phyloP scores from a whole-genome alignment of 2,888 invertebrate genomes.

The Kuschelorhynchus macadamiae region DNA sequence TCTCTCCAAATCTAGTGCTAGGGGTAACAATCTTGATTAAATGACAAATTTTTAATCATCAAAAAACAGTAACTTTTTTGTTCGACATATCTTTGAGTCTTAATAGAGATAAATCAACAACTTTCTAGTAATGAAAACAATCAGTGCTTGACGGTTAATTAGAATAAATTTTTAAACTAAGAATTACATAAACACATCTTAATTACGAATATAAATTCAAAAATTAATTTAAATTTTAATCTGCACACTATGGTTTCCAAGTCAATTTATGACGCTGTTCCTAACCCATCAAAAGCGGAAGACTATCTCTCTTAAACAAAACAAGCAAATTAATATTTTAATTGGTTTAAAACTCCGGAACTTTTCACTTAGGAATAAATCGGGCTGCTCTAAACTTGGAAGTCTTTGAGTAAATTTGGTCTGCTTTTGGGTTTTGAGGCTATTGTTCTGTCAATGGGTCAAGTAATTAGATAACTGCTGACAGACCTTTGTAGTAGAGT shows the following conservation, averaged over 20 bases:
- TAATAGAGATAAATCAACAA: no score
- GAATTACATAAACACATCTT: no score
- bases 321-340: conserved; percentile 19
- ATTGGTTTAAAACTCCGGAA: conserved; percentile 11
- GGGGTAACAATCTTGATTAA: no score
- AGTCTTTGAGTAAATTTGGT: conserved; percentile 22
- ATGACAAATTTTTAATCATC: no score
- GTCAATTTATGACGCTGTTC: conserved; percentile 17
- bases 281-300: conserved; percentile 13
- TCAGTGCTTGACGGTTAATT: no score
- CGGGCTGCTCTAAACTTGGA: conserved; percentile 14
- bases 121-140: no score
- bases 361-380: conserved; percentile 22
- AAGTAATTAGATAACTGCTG: conserved; percentile 4
- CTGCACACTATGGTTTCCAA: conserved; percentile 21
- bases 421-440: conserved; percentile 25
- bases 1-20: no score
- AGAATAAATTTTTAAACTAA: no score
- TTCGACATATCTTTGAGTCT: no score
- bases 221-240: conserved; percentile 30
- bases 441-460: conserved; percentile 16
- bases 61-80: no score
- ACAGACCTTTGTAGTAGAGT: not conserved
- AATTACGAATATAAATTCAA: no score
- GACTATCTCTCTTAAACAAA: not conserved